A percentile compares a stretch with the other conserved stretches of the same genome.
These are phyloP conservation scores for Melopsittacus undulatus DNA, from an alignment of 2,797 vertebrate genomes.

Conservation along the genomic window DNA sequence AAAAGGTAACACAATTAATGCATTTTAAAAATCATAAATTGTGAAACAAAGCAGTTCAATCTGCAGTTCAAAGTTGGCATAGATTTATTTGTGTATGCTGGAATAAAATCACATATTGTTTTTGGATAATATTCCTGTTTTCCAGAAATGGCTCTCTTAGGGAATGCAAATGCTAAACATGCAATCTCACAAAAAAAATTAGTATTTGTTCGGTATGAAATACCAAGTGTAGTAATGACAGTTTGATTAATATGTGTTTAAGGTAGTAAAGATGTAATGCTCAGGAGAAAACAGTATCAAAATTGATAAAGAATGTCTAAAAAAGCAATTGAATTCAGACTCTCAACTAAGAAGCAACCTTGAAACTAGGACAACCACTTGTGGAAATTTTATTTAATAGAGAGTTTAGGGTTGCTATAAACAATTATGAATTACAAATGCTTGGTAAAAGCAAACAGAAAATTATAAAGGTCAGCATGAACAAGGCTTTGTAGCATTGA, in stretches of 20 bases:
- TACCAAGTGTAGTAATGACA: background rate
- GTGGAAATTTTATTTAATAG: background rate
- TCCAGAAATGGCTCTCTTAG: background rate
- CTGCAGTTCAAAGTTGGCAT: background rate
- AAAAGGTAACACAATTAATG: background rate
- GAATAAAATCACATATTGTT: constrained; percentile 9
- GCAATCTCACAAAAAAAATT: background rate
- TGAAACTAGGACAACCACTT: background rate
- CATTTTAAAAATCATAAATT: background rate
- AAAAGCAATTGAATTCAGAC: background rate
- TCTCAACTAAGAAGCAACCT: background rate
- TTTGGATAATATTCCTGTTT: constrained; percentile 1
- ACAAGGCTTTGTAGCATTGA: background rate
- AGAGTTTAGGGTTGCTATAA: background rate
- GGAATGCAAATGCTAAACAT: background rate
- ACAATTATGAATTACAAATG: background rate
- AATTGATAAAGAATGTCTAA: background rate
- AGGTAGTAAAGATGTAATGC: background rate
- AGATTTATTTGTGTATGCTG: background rate
- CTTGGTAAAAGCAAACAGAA: constrained; percentile 1
- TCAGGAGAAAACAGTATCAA: background rate
- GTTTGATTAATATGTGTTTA: background rate
- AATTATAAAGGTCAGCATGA: background rate
- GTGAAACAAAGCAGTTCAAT: background rate
- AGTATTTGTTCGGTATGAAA: background rate